A percentile compares a stretch with the other conserved stretches of the same genome.
phyloP scores from a whole-genome alignment of 2,888 invertebrate species.

The Hanleya hanleyi region DNA sequence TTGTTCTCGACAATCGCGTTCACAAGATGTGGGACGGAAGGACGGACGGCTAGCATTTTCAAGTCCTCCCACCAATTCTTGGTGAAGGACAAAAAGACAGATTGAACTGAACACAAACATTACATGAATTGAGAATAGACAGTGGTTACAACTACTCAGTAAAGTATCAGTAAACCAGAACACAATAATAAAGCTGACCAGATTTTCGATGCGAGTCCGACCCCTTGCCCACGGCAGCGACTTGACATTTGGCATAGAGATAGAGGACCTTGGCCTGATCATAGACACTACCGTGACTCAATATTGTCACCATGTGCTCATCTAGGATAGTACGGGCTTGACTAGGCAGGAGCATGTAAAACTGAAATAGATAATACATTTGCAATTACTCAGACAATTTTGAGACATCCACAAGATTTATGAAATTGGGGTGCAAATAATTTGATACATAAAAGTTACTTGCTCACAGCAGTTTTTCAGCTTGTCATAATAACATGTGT shows the following conservation, averaged over 20 bases:
- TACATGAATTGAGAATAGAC: too few species aligned
- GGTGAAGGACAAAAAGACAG: too few species aligned
- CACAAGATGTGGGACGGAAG: too few species aligned
- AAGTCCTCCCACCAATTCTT: too few species aligned
- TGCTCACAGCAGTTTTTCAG: neutral
- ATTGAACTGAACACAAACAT: too few species aligned
- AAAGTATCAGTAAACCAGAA: too few species aligned
- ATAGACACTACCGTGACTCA: slow-evolving; percentile 87
- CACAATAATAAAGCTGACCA: too few species aligned
- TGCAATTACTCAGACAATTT: slow-evolving; percentile 21
- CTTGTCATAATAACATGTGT: too few species aligned
- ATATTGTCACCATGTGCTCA: slow-evolving; percentile 81
- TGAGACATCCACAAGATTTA: neutral
- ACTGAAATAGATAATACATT: slow-evolving; percentile 74
- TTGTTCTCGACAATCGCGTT: too few species aligned
- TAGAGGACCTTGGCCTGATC: slow-evolving; percentile 86
- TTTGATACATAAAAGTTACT: neutral
- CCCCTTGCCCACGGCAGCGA: slow-evolving; percentile 75
- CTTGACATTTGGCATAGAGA: slow-evolving; percentile 85
- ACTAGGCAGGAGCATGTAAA: slow-evolving; percentile 84
- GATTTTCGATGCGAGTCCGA: slow-evolving; percentile 56
- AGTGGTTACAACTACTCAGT: too few species aligned
- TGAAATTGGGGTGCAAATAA: neutral
- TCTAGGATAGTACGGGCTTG: slow-evolving; percentile 84
- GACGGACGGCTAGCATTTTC: too few species aligned